phyloP scores from a whole-genome alignment of 2,888 invertebrate genomes.

The Thelaira solivaga region DNA sequence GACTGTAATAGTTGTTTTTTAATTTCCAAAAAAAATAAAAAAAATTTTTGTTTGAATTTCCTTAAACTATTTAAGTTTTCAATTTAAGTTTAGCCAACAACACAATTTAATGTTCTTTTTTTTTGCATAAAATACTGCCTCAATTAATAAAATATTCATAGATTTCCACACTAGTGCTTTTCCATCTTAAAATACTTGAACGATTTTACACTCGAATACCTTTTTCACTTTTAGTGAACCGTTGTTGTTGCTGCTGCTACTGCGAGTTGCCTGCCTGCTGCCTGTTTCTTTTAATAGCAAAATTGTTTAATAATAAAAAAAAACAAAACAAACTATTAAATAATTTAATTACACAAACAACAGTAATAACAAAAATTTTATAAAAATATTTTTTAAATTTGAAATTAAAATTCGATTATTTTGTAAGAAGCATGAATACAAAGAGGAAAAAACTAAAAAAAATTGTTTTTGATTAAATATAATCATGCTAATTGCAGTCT shows the following conservation, averaged over 20 bases:
- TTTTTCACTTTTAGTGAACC: conserved; percentile 1
- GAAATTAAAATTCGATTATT: conserved; percentile 17
- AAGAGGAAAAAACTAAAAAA: background rate
- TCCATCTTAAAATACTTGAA: conserved; percentile 41
- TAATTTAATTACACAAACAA: conserved; percentile 30
- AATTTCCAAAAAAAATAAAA: background rate
- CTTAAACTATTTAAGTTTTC: background rate
- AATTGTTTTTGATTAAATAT: conserved; percentile 50
- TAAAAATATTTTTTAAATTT: background rate
- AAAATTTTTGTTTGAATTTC: background rate
- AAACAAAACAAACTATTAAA: conserved; percentile 16
- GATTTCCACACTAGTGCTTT: conserved; percentile 60
- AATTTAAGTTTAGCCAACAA: background rate
- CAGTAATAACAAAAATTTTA: conserved; percentile 9
- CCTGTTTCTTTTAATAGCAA: background rate
- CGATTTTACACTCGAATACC: conserved; percentile 51
- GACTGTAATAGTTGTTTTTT: background rate
- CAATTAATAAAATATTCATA: conserved; percentile 31
- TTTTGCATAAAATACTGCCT: conserved; percentile 18
- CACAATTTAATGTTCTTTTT: background rate
- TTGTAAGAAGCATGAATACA: background rate
- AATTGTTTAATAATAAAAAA: background rate
- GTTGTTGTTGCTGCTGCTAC: too few species aligned
- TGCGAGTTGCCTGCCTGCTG: background rate
- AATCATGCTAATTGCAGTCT: conserved; percentile 55